These are phyloP conservation scores for Neopelma chrysocephalum DNA, from an alignment of 2,797 vertebrate genomes.

Conservation along the genomic window DNA sequence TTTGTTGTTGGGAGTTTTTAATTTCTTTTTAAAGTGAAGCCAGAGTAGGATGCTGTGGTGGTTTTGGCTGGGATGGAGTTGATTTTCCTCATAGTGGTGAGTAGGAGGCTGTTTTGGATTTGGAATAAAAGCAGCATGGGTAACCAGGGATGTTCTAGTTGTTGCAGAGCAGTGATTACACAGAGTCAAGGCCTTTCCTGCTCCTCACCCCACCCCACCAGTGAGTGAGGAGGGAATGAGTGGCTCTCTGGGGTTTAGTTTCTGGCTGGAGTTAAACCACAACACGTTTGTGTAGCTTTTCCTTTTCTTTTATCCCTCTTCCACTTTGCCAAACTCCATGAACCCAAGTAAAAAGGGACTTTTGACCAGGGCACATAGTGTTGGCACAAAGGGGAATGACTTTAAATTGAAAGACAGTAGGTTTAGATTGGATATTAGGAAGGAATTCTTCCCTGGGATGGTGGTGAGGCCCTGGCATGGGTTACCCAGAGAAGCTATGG, in stretches of 20 bases:
- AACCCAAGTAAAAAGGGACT: background rate
- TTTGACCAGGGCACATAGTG: background rate
- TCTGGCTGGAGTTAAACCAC: background rate
- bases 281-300: background rate
- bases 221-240: rapidly evolving
- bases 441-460: rapidly evolving
- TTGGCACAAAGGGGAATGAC: too few relatives aligned
- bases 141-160: background rate
- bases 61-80: background rate
- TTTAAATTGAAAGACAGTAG: background rate
- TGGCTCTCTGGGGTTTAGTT: background rate
- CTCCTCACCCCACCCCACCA: background rate
- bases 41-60: background rate
- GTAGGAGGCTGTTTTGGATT: background rate
- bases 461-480: rapidly evolving
- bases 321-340: background rate
- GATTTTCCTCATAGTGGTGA: background rate
- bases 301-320: rapidly evolving
- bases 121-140: background rate
- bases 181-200: background rate
- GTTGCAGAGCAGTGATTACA: background rate
- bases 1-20: background rate
- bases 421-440: background rate
- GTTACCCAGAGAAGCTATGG: rapidly evolving
- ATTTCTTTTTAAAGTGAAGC: background rate